These are phyloP conservation scores for Tetramorium alpestre DNA, from an alignment of 1,140 invertebrate species.

Conservation along the genomic window DNA sequence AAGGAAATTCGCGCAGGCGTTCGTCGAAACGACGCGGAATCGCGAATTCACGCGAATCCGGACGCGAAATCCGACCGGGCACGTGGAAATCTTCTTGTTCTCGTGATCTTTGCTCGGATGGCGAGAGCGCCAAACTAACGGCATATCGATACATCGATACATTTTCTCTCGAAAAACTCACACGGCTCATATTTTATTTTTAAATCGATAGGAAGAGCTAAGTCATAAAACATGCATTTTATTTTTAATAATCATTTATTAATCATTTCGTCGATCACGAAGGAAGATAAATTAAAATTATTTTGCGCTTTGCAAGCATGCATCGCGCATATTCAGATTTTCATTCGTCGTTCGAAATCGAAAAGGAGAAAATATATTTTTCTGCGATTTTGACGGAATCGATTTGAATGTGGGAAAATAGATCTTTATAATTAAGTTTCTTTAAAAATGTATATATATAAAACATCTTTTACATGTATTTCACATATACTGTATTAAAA, in stretches of 20 bases:
- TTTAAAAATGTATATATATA: neutral
- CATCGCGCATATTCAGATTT: too few relatives aligned
- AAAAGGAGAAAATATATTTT: too few relatives aligned
- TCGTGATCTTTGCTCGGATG: neutral
- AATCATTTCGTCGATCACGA: neutral
- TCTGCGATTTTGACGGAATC: too few relatives aligned
- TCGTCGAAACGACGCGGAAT: constrained; percentile 47
- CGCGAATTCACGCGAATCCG: too few relatives aligned
- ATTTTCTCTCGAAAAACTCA: too few relatives aligned
- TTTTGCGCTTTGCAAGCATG: too few relatives aligned
- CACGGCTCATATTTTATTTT: neutral
- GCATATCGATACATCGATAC: neutral
- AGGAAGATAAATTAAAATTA: too few relatives aligned
- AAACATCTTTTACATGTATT: neutral
- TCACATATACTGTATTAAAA: neutral
- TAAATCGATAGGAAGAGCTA: neutral
- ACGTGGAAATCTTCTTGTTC: neutral
- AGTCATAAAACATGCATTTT: neutral
- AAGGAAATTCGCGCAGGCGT: constrained; percentile 75
- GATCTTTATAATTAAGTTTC: neutral
- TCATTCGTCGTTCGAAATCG: too few relatives aligned
- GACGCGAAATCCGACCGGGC: neutral
- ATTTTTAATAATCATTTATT: neutral
- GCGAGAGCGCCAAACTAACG: neutral
- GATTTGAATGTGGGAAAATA: neutral